Conservation (phyloP, 2,888 invertebrate genomes). For the Arctia plantaginis region DNA sequence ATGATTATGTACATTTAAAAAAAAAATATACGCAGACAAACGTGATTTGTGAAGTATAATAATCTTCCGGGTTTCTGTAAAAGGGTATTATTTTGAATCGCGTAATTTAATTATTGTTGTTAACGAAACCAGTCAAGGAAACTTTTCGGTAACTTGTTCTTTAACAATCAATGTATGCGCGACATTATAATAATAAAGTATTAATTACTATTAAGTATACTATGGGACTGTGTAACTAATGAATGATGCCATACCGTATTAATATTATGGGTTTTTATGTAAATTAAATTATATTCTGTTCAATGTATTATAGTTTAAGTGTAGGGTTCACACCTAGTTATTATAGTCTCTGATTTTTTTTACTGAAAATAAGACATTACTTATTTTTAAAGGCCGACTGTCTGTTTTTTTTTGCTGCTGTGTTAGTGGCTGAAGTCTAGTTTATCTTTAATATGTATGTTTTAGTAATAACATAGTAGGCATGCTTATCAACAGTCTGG, state of each 20-base stretch:
- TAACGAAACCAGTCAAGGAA: constrained; percentile 18
- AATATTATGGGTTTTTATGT: background rate
- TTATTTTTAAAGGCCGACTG: too few species aligned
- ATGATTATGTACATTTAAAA: background rate
- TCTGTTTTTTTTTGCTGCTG: too few species aligned
- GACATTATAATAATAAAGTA: background rate
- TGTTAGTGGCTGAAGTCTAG: too few species aligned
- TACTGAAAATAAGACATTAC: too few species aligned
- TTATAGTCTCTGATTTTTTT: too few species aligned
- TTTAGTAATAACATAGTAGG: too few species aligned
- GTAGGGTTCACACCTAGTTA: too few species aligned
- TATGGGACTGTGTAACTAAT: background rate
- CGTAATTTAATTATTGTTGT: constrained; percentile 20
- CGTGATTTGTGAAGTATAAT: constrained; percentile 13
- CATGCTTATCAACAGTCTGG: too few species aligned
- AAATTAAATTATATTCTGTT: background rate
- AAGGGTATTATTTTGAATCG: constrained; percentile 20
- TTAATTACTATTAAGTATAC: background rate
- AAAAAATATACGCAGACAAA: constrained; percentile 6
- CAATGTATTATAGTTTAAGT: background rate
- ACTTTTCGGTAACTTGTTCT: constrained; percentile 5
- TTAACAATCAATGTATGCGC: constrained; percentile 3
- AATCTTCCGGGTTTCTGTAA: constrained; percentile 24
- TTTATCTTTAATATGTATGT: too few species aligned
- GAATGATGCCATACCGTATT: background rate